Evolutionary conservation across 2,888 invertebrate species (phyloP), one percentile per base, ranked within the genome.

Genomic region (Griposia aprilina): DNA sequence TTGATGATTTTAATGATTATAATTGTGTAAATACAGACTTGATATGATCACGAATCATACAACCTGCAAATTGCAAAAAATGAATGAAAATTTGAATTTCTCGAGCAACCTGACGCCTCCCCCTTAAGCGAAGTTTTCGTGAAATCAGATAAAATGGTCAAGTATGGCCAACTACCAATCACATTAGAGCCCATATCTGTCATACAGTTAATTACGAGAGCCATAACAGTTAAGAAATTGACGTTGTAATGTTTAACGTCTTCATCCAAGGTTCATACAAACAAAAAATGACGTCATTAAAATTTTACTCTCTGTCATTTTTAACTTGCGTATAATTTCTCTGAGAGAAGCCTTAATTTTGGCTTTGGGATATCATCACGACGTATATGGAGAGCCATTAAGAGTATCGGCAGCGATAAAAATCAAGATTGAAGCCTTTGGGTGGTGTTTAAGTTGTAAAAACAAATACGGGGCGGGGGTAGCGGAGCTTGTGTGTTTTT

Each of bases 231-330:
- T 90, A 90, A 88, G 87, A 91, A 90, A 92, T 91, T 83, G 82
- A 84, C 80, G 83, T 82, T 71, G 73, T 78, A 91, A 91, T 89
- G 82, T 77, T 90, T 93, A 92, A 96, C 93, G 94, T 94, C 95
- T 95, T 93, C 91, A 95, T 95, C 90, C 90, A 90, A 89, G 87
- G 93, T 94, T 92, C 91, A 94, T 95, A 89, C 90, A 90, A 90
- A 89, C 85, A 87, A 90, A 90, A 92, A 88, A 86, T 87, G 30
- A 74, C 79, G 81, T 86, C 74, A 87, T 84, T 80, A 83, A 87
- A 36, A 87, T 87, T 81, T 84, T 72, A 68, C 74, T 66, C 74
- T 70, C 76, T 90, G 88, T 88, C 87, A 90, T 88, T 89, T 88
- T 90, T 87, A 90, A 88, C 78, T 86, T 66, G 82, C 81, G 81